Evolutionary conservation across 2,797 vertebrate species (phyloP).

Genomic region (Schizopygopsis malacanthus): DNA sequence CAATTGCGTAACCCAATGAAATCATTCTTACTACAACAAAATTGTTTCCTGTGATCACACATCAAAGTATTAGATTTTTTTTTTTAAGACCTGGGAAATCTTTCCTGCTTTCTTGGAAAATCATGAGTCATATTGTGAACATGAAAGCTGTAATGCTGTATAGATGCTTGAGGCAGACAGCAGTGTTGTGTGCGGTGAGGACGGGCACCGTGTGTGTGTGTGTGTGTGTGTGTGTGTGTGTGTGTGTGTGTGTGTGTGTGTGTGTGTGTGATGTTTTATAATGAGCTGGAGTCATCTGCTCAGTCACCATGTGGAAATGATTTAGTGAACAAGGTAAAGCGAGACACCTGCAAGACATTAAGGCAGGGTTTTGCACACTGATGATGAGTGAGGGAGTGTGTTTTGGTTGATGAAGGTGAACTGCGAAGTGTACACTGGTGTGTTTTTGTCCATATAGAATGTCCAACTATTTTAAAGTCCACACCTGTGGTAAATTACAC

Average conservation of each 20-base stretch:
- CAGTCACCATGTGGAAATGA: constrained; percentile 51
- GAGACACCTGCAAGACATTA: constrained; percentile 55
- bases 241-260: too few species aligned
- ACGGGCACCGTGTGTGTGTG: too few species aligned
- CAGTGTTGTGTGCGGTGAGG: background rate
- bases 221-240: too few species aligned
- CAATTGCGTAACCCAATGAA: background rate
- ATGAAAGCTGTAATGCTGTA: background rate
- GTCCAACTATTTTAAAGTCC: background rate
- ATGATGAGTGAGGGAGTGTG: constrained; percentile 1
- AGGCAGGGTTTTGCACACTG: constrained; percentile 13
- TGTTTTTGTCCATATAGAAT: constrained; percentile 9
- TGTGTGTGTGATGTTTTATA: constrained; percentile 21
- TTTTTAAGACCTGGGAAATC: background rate
- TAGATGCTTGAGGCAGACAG: background rate
- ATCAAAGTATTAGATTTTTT: background rate
- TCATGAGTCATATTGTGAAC: constrained; percentile 15
- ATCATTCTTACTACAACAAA: background rate
- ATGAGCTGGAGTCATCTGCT: constrained; percentile 23
- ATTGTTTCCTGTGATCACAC: background rate
- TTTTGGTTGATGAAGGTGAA: constrained; percentile 2
- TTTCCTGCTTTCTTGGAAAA: constrained; percentile 7
- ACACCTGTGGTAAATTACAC: constrained; percentile 50
- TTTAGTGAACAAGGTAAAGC: constrained; percentile 46
- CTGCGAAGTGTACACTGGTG: constrained; percentile 15